A percentile compares a stretch with the other conserved stretches of the same genome.
phyloP scores from a whole-genome alignment of 2,888 invertebrate species.

The Thelaira solivaga region DNA sequence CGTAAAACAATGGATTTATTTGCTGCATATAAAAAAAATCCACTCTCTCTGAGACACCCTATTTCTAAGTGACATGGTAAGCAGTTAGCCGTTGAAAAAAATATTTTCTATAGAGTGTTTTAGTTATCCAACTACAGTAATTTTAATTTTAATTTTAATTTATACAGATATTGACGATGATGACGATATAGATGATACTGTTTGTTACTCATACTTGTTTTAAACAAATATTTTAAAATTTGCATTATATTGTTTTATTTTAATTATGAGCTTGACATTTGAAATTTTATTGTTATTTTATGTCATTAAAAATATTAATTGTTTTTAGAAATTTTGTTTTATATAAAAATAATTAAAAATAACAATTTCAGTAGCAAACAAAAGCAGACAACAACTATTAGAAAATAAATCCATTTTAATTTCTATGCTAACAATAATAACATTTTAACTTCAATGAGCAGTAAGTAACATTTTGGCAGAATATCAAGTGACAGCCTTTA shows the following conservation, averaged over 20 bases:
- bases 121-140: too few relatives aligned
- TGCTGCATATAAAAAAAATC: too few relatives aligned
- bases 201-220: too few relatives aligned
- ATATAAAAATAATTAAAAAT: background rate
- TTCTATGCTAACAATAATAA: constrained; percentile 18
- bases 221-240: too few relatives aligned
- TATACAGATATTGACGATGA: too few relatives aligned
- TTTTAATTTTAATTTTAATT: too few relatives aligned
- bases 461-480: background rate
- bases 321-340: background rate
- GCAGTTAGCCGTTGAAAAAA: too few relatives aligned
- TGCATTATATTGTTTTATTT: background rate
- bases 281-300: background rate
- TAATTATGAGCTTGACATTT: constrained; percentile 17
- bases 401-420: background rate
- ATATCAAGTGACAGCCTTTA: constrained; percentile 23
- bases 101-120: too few relatives aligned
- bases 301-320: background rate
- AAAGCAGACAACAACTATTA: background rate
- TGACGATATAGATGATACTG: too few relatives aligned
- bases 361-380: background rate
- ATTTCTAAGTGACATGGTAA: too few relatives aligned
- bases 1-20: too few relatives aligned
- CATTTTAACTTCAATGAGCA: constrained; percentile 24
- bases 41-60: too few relatives aligned